Base-by-base conservation (phyloP, 2,888 invertebrate species). In the Agrypnus murinus region DNA sequence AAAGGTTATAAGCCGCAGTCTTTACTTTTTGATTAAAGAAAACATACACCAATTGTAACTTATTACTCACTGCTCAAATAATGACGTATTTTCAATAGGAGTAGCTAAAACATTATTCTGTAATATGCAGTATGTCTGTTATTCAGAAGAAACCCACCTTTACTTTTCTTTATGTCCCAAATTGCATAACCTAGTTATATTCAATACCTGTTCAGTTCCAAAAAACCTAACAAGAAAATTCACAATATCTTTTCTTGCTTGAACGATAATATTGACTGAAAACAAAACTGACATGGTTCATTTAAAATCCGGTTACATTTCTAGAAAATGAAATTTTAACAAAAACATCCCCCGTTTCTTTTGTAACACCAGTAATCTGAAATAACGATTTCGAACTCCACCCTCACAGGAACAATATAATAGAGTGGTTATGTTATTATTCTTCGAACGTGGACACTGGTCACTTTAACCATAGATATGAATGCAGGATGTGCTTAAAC, bases 391-490 rank as follows among this genome's bases (percentile, higher is more conserved):
- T 50, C 6, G 2, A 25, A 25, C 31, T 50, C 50, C 73, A 68
- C 68, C 73, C 71, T 65, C 71, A 38, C 50, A n/a, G 25, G 59
- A 57, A 73, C 71, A 71, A 71, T 25, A 25, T 25, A 25, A 25
- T 71, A 48, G 57, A n/a, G 46, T 50, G 19, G 17, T 45, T 60
- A 60, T 58, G 25, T 25, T 25, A 25, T 62, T 58, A 45, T 59
- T 58, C 38, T 71, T 55, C 25, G 57, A 65, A 57, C 53, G 46
- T 71, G 74, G 73, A 73, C 74, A 65, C n/a, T 69, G 74, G 74
- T 73, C 74, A 74, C 58, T 71, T 65, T 38, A 62, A 46, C 12
- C 38, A 65, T 58, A 48, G 40, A n/a, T 31, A 36, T 32, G 40
- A 66, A 59, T 62, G 40, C 71, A 71, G 71, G 71, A 71, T 71